Conservation (phyloP, 2,797 vertebrate species). For the Esox masquinongy region DNA sequence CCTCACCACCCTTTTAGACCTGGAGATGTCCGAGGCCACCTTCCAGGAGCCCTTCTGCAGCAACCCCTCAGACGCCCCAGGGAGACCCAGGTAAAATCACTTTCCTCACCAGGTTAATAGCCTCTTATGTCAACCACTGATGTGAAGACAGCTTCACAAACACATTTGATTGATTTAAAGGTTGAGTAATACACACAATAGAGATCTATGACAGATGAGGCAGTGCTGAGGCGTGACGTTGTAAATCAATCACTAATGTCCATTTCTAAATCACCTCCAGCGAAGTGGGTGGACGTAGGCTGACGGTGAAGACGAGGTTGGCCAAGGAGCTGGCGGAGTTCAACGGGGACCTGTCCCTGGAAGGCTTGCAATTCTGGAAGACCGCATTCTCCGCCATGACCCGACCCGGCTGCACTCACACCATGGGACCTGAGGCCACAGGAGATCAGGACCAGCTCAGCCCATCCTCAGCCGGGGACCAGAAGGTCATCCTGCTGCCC, state of each 20-base stretch:
- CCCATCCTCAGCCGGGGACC: conserved; percentile 75
- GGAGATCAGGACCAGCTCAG: conserved; percentile 58
- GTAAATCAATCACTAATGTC: conserved; percentile 14
- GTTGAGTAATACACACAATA: neutral
- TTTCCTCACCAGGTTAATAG: neutral
- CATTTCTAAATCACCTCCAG: conserved; percentile 64
- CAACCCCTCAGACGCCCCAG: conserved; percentile 91
- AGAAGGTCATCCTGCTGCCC: conserved; percentile 91
- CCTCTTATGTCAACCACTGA: neutral
- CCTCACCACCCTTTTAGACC: conserved; percentile 86
- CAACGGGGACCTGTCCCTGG: conserved; percentile 88
- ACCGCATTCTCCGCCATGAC: conserved; percentile 95
- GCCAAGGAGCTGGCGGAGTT: conserved; percentile 88
- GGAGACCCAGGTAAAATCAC: conserved; percentile 88
- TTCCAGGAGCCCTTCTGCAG: conserved; percentile 98
- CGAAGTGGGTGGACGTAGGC: conserved; percentile 90
- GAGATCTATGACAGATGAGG: conserved; percentile 14
- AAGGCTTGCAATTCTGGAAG: conserved; percentile 94
- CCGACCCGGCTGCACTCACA: conserved; percentile 73
- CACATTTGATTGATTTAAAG: neutral
- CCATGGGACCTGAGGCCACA: conserved; percentile 40
- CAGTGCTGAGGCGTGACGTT: neutral
- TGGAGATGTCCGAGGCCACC: conserved; percentile 90
- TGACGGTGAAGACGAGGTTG: conserved; percentile 87
- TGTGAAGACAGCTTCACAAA: neutral